Conservation (phyloP, 2,797 vertebrate genomes). For the Acanthis flammea region DNA sequence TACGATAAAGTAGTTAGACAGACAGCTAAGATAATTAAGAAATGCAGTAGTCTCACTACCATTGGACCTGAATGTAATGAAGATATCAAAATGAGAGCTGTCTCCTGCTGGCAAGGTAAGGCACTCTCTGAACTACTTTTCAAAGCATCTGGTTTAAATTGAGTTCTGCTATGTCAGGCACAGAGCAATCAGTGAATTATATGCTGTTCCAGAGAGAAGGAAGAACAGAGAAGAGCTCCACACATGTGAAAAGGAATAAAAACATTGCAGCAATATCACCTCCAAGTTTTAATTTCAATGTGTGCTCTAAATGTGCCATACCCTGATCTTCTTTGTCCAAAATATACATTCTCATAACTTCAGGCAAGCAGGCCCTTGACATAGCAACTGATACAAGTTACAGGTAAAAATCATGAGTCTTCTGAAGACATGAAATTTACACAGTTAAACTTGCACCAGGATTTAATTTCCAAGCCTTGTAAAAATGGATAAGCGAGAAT, state of each 20-base stretch:
- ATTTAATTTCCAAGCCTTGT: not conserved
- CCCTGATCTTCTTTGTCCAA: not conserved
- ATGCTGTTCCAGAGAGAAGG: not conserved
- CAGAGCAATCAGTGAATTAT: not conserved
- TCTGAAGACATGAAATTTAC: not conserved
- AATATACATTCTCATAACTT: not conserved
- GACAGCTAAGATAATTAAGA: not conserved
- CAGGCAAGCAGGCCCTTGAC: not conserved
- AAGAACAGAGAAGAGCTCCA: not conserved
- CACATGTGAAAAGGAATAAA: not conserved
- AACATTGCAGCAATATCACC: not conserved
- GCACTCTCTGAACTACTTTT: not conserved
- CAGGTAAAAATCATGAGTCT: not conserved
- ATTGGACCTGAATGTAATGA: not conserved
- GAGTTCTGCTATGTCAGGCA: not conserved
- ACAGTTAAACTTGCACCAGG: not conserved
- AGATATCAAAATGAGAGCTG: not conserved
- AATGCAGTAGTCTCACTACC: not conserved
- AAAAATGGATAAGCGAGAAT: not conserved
- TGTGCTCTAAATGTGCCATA: not conserved
- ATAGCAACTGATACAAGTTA: not conserved
- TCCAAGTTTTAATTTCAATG: not conserved
- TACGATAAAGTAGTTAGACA: not conserved
- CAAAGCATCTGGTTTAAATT: not conserved
- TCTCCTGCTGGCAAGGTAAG: not conserved